A percentile compares a stretch with the other conserved stretches of the same genome.
These are phyloP conservation scores for Tachysurus vachellii DNA, from an alignment of 2,113 vertebrate species.

Conservation along the genomic window DNA sequence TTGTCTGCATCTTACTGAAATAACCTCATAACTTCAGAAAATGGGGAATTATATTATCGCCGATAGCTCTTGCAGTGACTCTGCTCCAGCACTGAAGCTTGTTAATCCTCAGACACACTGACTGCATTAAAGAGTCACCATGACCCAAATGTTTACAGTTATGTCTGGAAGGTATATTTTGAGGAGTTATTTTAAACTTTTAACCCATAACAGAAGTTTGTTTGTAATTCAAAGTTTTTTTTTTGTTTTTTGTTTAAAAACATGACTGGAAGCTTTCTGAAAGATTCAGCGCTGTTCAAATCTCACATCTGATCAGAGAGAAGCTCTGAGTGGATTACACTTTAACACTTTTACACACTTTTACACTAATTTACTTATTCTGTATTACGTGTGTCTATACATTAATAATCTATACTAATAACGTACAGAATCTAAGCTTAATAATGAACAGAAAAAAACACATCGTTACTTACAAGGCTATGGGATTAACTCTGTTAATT, in stretches of 20 bases:
- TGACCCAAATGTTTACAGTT: constrained; percentile 20
- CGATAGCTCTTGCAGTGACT: constrained; percentile 56
- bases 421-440: not conserved
- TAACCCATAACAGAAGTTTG: not conserved
- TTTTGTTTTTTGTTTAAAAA: not conserved
- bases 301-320: not conserved
- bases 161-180: not conserved
- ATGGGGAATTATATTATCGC: constrained; percentile 28
- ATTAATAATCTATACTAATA: not conserved
- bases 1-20: not conserved
- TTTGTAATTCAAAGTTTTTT: not conserved
- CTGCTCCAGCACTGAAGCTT: constrained; percentile 43
- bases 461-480: not conserved
- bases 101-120: constrained; percentile 44
- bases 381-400: not conserved
- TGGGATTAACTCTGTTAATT: too few relatives aligned
- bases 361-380: not conserved
- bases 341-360: not conserved
- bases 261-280: not conserved
- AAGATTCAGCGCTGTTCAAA: not conserved
- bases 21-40: constrained; percentile 23
- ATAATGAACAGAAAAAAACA: not conserved
- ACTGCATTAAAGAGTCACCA: constrained; percentile 55
- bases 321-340: not conserved
- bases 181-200: not conserved